These are phyloP conservation scores for Crocallis elinguaria DNA, from an alignment of 2,888 invertebrate genomes.

Conservation along the genomic window DNA sequence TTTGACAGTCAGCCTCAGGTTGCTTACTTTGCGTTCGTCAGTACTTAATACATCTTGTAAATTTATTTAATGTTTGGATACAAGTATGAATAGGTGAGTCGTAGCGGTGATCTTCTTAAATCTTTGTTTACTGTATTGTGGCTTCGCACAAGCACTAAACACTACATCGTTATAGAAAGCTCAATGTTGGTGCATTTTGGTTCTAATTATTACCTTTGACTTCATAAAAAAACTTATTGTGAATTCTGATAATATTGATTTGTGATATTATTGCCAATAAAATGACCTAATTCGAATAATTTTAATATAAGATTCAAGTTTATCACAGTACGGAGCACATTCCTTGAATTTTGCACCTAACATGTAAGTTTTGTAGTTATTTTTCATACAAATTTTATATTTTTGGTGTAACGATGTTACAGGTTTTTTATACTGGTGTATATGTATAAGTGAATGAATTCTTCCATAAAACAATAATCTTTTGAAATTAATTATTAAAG, in stretches of 20 bases:
- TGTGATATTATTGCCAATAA: constrained; percentile 79
- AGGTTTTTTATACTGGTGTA: constrained; percentile 55
- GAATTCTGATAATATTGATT: constrained; percentile 64
- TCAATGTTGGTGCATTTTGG: constrained; percentile 34
- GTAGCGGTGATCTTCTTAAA: too few species aligned
- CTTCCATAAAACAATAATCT: constrained; percentile 71
- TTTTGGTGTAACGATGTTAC: constrained; percentile 62
- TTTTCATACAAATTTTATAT: constrained; percentile 74
- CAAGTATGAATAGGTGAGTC: too few species aligned
- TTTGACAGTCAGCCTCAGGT: too few species aligned
- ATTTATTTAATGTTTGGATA: too few species aligned
- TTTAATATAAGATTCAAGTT: constrained; percentile 41
- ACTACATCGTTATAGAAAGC: constrained; percentile 18
- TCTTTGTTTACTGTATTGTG: not conserved
- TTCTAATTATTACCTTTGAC: constrained; percentile 8
- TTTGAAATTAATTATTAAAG: constrained; percentile 65
- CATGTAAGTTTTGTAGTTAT: constrained; percentile 69
- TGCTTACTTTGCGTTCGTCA: too few species aligned
- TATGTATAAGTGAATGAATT: constrained; percentile 54
- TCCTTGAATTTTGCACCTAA: constrained; percentile 67
- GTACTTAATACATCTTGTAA: too few species aligned
- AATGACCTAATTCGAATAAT: constrained; percentile 55
- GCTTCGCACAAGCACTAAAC: not conserved
- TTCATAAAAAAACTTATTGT: constrained; percentile 19
- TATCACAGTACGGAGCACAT: constrained; percentile 57